Percentiles rank a stretch among this genome's conserved stretches.
These are phyloP conservation scores for Macroteleia sp. DNA, from an alignment of 2,888 invertebrate genomes.

Conservation along the genomic window DNA sequence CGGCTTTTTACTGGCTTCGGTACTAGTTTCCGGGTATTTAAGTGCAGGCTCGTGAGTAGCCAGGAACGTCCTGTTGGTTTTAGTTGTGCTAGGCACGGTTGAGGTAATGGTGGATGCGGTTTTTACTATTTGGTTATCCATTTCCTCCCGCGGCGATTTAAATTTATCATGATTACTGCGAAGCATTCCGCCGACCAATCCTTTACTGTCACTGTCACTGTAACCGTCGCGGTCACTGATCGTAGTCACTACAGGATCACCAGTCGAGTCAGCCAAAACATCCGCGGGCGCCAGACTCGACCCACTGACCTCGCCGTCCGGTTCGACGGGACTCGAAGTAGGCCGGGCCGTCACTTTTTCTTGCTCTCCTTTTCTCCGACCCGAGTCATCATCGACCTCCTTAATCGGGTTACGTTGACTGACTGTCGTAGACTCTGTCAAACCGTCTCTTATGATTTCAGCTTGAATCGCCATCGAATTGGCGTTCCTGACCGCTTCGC, in stretches of 20 bases:
- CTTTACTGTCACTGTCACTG: conserved; percentile 41
- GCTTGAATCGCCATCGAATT: conserved; percentile 40
- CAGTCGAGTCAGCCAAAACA: conserved; percentile 5
- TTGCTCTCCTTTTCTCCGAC: conserved; percentile 46
- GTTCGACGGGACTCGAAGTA: conserved; percentile 30
- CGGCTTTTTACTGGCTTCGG: conserved; percentile 15
- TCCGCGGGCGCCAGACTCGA: conserved; percentile 30
- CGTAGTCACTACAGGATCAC: conserved; percentile 40
- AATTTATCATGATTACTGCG: background rate
- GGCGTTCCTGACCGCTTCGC: conserved; percentile 2
- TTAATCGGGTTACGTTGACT: conserved; percentile 21
- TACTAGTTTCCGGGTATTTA: conserved; percentile 38
- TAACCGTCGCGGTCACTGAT: background rate
- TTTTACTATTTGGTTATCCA: conserved; percentile 48
- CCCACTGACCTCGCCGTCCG: conserved; percentile 57
- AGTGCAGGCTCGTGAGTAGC: conserved; percentile 71
- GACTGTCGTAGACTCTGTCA: conserved; percentile 20
- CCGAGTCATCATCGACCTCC: conserved; percentile 53
- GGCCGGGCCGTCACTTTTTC: conserved; percentile 60
- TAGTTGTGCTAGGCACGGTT: background rate
- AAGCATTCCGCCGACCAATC: background rate
- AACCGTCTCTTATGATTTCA: conserved; percentile 8
- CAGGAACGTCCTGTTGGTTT: conserved; percentile 67
- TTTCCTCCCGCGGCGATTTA: conserved; percentile 21
- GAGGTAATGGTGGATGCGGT: background rate